phyloP scores from a whole-genome alignment of 2,888 invertebrate species.

The Norana najaformis region DNA sequence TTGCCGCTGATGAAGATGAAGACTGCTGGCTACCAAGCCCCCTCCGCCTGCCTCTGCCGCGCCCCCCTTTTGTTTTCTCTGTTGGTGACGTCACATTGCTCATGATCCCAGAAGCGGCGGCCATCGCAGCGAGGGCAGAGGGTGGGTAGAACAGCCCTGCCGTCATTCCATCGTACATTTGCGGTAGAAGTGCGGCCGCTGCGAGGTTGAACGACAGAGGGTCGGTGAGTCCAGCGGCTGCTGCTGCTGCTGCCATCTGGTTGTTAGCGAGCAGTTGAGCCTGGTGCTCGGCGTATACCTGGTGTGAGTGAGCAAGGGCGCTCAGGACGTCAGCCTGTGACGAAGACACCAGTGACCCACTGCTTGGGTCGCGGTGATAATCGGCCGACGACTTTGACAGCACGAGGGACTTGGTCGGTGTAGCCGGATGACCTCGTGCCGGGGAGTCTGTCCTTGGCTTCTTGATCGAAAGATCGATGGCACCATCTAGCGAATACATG shows the following conservation, averaged over 20 bases:
- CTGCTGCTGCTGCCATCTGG: conserved; percentile 30
- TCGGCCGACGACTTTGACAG: conserved; percentile 16
- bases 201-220: conserved; percentile 32
- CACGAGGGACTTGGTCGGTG: not conserved
- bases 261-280: conserved; percentile 30
- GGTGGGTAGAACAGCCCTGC: conserved; percentile 41
- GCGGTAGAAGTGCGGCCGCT: conserved; percentile 44
- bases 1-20: not conserved
- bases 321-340: conserved; percentile 33
- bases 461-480: conserved; percentile 46
- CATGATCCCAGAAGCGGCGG: conserved; percentile 29
- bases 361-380: not conserved
- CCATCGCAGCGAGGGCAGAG: conserved; percentile 32
- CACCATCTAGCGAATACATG: conserved; percentile 39
- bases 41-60: conserved; percentile 38
- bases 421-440: not conserved
- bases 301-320: conserved; percentile 38
- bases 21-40: not conserved
- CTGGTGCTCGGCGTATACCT: conserved; percentile 30
- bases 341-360: not conserved
- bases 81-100: not conserved
- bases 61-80: conserved; percentile 33
- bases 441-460: conserved; percentile 36
- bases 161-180: conserved; percentile 40
- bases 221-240: conserved; percentile 24